phyloP scores from a whole-genome alignment of 2,113 vertebrate genomes.

The Tragelaphus buxtoni region DNA sequence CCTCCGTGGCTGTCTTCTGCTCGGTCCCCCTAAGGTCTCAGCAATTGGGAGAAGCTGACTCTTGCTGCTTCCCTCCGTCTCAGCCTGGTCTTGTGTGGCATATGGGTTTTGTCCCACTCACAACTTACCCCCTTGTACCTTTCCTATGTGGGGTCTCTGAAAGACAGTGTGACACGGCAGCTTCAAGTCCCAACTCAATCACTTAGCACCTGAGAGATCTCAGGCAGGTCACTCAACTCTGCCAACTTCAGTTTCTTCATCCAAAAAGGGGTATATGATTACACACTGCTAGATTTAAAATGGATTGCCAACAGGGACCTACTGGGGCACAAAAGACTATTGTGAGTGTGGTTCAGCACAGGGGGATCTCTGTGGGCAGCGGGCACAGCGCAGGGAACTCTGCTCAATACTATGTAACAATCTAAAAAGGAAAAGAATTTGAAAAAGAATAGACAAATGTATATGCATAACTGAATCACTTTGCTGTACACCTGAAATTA shows the following conservation, averaged over 20 bases:
- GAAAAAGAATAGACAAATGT: background rate
- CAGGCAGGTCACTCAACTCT: background rate
- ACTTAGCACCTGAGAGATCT: background rate
- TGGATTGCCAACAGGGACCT: background rate
- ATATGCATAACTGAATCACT: background rate
- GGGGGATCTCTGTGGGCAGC: background rate
- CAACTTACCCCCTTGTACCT: background rate
- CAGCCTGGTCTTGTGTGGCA: background rate
- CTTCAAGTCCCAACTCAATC: background rate
- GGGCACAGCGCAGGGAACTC: fast-evolving
- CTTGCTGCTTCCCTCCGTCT: background rate
- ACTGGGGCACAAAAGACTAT: background rate
- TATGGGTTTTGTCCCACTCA: background rate
- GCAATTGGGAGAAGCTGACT: background rate
- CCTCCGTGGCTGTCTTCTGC: fast-evolving
- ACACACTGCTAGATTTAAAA: background rate
- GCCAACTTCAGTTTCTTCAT: background rate
- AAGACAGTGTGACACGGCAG: background rate
- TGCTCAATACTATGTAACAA: background rate
- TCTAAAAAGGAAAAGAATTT: background rate
- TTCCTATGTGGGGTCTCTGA: background rate
- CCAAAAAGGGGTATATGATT: background rate
- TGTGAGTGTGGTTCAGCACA: background rate
- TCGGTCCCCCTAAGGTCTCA: too few relatives aligned
- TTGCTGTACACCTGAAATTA: background rate